Base-by-base conservation (phyloP, 2,113 vertebrate genomes). In the Prochilodus magdalenae region DNA sequence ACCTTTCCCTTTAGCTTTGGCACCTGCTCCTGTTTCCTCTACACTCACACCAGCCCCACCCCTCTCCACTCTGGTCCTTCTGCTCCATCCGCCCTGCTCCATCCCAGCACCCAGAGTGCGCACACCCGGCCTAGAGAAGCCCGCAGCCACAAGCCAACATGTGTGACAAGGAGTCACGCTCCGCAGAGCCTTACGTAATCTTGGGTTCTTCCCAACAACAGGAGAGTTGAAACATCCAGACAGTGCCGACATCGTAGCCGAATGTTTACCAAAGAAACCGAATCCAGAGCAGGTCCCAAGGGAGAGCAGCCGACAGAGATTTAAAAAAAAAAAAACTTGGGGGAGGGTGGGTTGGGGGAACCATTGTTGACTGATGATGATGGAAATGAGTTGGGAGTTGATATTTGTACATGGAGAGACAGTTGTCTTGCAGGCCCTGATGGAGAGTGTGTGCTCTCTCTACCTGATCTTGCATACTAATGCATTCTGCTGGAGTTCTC, bases 21-120 rank as follows among this genome's bases (percentile, higher is more conserved):
- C 81, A 83, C 76, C 49, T 73, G 59, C 70, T 76, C 4, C 59
- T n/a, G 44, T 73, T 77, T 83, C 77, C 77, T 83, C 72, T 80
- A 59, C 22, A 13, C 70, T 80, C 70, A 80, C 69, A 73, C 44
- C 69, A 59, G 53, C 67, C 67, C 78, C 70, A 40, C 72, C 79
- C n/a, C 72, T 12, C 72, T 55, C n/a, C 0, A 24, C 47, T 40
- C 29, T 15, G 72, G 55, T 29, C 71, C 33, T 44, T 51, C 72
- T 74, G 79, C 30, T 75, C 74, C 62, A 67, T 81, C 80, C 72
- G 29, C 62, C 71, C 18, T 55, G 47, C 57, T 12, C 57, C 24
- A 26, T 60, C 57, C 24, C 24, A 60, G 14, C 7, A 60, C 57
- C 57, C 57, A 26, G 27, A 67, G 53, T 53, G 33, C 33, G 0